Base-by-base conservation (phyloP, 2,797 vertebrate genomes). In the Tolypeutes matacus region DNA sequence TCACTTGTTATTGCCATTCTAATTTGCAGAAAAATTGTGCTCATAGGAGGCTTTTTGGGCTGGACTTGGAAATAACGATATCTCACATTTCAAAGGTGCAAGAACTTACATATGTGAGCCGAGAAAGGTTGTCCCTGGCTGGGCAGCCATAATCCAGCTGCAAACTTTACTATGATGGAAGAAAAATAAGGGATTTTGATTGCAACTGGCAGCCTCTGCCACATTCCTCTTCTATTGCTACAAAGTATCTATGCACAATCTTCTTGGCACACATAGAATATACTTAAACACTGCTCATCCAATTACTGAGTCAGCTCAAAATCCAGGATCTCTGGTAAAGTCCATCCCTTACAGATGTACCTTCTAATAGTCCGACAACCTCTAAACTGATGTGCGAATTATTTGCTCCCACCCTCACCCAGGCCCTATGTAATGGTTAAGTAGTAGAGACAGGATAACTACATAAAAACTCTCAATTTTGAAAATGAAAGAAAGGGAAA, bases 401-500 rank as follows among this genome's bases (percentile, higher is more conserved):
- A 36, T 12, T 77, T 87, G 70, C 51, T 86, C 27, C 86, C 60
- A 46, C 27, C 27, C 23, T 87, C n/a, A 11, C 36, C 11, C 23
- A 34, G 81, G 73, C 58, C 25, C 18, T 76, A 65, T 81, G 27
- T 58, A 56, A 69, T 20, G 12, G 25, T 39, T 18, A 67, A 34
- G 21, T 46, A 39, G n/a, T 76, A 8, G 56, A 62, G 69, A 72
- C 3, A 86, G 20, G 18, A 42, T 83, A 64, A 73, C 23, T 42
- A 95, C 65, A 86, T 60, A 60, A 51, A 53, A 85, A 60, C 46
- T 65, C 14, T 65, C 14, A 31, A 3, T 80, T 60, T 60, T 95
- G 76, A 69, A 80, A 42, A 69, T 58, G n/a, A 34, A 72, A 86
- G 46, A 86, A 75, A 88, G 84, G 72, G 77, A 86, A 93, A 60